Base-by-base conservation (phyloP, 2,888 invertebrate genomes). In the Coremacera marginata region DNA sequence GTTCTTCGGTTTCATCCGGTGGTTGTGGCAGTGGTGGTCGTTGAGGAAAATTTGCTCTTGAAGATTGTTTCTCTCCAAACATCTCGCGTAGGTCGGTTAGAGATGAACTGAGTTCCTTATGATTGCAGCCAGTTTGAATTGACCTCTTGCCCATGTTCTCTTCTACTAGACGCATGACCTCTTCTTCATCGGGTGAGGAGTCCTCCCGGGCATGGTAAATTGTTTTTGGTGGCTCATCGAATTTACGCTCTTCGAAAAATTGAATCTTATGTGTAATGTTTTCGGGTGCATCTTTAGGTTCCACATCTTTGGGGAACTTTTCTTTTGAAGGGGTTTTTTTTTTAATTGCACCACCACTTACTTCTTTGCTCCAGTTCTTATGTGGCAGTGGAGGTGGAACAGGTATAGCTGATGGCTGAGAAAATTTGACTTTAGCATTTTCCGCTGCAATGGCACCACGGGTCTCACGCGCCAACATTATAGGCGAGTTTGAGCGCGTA, bases 191-290 rank as follows among this genome's bases (percentile, higher is more conserved):
- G 0, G 91, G 90, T 65, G 88, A 90, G 16, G 90, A 90, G 82
- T 89, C 91, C 82, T 92, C 92, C 77, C 91, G 90, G 0, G 91
- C 91, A 77, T 91, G 91, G 81, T 92, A 91, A 77, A 91, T 88
- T 5, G 89, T 90, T 52, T 88, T 87, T 70, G 90, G 87, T n/a
- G 91, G 91, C 49, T 90, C 89, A 5, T 90, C 88, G 71, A 90
- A 91, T 81, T 92, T 91, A 0, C 92, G 93, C 3, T 93, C 93
- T 88, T 96, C 95, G 86, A 95, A 96, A 89, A 94, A 95, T 86
- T 94, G 93, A 0, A 96, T 95, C 83, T 93, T 92, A 76, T 93
- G 91, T 0, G 95, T 83, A 5, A 88, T 93, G 77, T 93, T 93
- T 79, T 91, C 92, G 2, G 91, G 90, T 9, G 81, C 74, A 9